Percentiles rank a stretch among this genome's conserved stretches.
Evolutionary conservation across 2,113 vertebrate species (phyloP).

Genomic region (Petrocephalus microphthalmus): DNA sequence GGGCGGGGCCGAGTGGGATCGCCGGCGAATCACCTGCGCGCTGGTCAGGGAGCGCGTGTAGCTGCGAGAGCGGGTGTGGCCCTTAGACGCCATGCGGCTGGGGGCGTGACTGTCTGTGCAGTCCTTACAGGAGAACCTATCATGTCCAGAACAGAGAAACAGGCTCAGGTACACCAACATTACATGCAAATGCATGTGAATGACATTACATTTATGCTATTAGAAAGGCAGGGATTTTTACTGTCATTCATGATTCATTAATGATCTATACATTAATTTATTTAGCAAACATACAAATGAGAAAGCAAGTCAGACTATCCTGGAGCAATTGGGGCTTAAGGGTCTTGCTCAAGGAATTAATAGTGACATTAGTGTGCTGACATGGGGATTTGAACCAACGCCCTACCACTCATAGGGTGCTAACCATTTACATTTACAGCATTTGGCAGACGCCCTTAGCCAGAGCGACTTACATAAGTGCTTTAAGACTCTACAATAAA

Average conservation of each 20-base stretch:
- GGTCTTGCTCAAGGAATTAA: background rate
- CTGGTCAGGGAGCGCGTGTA: constrained; percentile 93
- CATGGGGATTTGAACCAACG: background rate
- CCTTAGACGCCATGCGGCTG: constrained; percentile 80
- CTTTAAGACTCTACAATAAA: too few species aligned
- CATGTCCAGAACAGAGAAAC: constrained; percentile 23
- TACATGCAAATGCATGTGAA: background rate
- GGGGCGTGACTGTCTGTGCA: constrained; percentile 80
- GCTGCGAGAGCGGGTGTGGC: constrained; percentile 78
- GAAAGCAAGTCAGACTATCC: background rate
- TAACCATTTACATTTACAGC: too few species aligned
- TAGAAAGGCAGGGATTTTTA: constrained; percentile 16
- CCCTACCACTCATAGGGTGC: background rate
- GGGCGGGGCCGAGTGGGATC: background rate
- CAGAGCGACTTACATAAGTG: too few species aligned
- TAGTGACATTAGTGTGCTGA: background rate
- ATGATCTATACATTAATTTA: background rate
- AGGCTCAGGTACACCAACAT: constrained; percentile 21
- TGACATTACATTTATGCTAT: background rate
- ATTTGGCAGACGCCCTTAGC: too few species aligned
- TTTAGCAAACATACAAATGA: background rate
- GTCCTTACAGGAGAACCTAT: constrained; percentile 70
- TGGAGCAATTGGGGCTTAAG: background rate
- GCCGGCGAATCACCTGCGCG: constrained; percentile 73
- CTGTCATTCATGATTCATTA: background rate